phyloP scores from a whole-genome alignment of 2,888 invertebrate genomes.

The Andrena minutula region DNA sequence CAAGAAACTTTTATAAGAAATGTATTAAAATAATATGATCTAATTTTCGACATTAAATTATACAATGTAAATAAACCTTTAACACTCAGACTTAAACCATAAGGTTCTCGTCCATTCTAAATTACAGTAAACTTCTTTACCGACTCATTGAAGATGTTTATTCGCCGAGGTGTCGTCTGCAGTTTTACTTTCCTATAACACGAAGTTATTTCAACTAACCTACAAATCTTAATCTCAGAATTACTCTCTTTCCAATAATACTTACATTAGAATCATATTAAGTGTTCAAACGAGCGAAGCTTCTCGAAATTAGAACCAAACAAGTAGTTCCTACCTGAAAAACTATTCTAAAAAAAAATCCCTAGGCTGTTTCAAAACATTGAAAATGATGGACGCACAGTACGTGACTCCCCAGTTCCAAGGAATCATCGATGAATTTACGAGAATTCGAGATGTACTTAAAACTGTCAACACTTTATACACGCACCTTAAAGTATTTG shows the following conservation, averaged over 20 bases:
- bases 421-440: constrained; percentile 41
- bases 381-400: constrained; percentile 24
- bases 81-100: neutral
- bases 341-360: no score
- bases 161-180: no score
- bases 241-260: neutral
- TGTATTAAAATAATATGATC: neutral
- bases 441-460: constrained; percentile 31
- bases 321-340: neutral
- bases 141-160: rapidly evolving
- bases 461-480: neutral
- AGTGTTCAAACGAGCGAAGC: neutral
- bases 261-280: neutral
- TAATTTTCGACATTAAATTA: neutral
- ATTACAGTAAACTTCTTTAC: neutral
- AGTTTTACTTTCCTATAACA: no score
- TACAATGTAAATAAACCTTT: neutral
- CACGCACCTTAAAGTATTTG: neutral
- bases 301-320: neutral
- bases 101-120: constrained; percentile 20
- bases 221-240: neutral
- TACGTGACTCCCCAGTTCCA: constrained; percentile 12
- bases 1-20: neutral
- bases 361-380: neutral
- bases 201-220: no score